Percentiles rank a stretch among this genome's conserved stretches.
Conservation (phyloP, 2,113 vertebrate species). For the Garra rufa region DNA sequence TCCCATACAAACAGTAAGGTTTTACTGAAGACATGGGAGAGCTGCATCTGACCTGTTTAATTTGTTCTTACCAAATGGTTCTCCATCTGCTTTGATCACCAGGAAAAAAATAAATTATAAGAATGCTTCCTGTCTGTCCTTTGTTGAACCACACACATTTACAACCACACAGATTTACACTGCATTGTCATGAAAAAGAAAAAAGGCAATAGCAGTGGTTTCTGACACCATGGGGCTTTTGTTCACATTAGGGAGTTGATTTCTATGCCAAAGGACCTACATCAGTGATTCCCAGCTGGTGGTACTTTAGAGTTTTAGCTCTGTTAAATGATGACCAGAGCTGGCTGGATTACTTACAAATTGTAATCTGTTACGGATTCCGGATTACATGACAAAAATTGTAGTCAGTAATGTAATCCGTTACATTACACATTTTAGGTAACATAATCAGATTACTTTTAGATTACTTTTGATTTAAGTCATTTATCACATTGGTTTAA, state of each 20-base stretch:
- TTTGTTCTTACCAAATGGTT: constrained; percentile 7
- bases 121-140: constrained; percentile 8
- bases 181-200: not conserved
- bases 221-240: not conserved
- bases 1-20: not conserved
- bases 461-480: too few relatives aligned
- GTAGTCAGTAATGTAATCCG: too few relatives aligned
- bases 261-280: not conserved
- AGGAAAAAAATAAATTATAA: not conserved
- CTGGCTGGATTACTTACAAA: too few relatives aligned
- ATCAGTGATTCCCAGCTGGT: not conserved
- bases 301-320: not conserved
- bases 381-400: too few relatives aligned
- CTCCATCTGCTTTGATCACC: constrained; percentile 8
- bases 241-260: not conserved
- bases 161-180: constrained; percentile 21
- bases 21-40: not conserved
- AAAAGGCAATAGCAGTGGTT: not conserved
- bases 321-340: too few relatives aligned
- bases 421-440: too few relatives aligned
- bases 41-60: not conserved
- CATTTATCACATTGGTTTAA: too few relatives aligned
- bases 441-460: too few relatives aligned
- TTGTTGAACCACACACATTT: constrained; percentile 19
- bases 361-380: too few relatives aligned